Evolutionary conservation across 2,888 invertebrate genomes (phyloP), one percentile per base, ranked within the genome.

Genomic region (Neoaliturus tenellus): DNA sequence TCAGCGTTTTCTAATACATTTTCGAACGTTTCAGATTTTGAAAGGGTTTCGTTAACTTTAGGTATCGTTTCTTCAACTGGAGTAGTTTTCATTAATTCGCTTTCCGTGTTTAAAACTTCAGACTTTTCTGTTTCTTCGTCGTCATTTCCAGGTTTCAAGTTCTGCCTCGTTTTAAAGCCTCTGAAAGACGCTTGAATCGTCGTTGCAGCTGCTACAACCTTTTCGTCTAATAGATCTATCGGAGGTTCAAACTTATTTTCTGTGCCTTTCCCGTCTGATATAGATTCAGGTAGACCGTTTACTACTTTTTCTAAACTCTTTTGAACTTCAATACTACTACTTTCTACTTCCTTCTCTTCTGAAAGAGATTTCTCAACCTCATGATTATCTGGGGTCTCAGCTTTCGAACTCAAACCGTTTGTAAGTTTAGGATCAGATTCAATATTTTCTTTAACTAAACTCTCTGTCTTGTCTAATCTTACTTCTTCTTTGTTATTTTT

Each of bases 121-220:
- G 20, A 35, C 33, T 80, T 80, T 1, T 33, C 17, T 6, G 20
- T 20, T 5, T 25, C 1, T 12, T 12, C 41, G 0, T 71, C 71
- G 20, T 20, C 48, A 33, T 23, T 28, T 48, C 41, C 62, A 17
- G 48, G 20, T 75, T 84, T 81, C 14, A 84, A n/a, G n/a, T 81
- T 84, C 80, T 88, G 88, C 28, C 88, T 86, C 33, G 87, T 85
- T 51, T 92, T 90, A 85, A 92, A 93, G 3, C 93, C 93, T 44
- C 93, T 91, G 88, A 92, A 93, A 83, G 91, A 91, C 25, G 93
- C 92, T 89, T 93, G 93, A 82, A 93, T 93, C 87, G 91, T 92
- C 14, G 91, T 91, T 12, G 92, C 93, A 28, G 93, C 93, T 88
- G 86, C 84, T n/a, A 73, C 39, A n/a, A 82, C 71, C 73, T 82